Conservation (phyloP, 2,888 invertebrate genomes). For the Xestia c-nigrum region DNA sequence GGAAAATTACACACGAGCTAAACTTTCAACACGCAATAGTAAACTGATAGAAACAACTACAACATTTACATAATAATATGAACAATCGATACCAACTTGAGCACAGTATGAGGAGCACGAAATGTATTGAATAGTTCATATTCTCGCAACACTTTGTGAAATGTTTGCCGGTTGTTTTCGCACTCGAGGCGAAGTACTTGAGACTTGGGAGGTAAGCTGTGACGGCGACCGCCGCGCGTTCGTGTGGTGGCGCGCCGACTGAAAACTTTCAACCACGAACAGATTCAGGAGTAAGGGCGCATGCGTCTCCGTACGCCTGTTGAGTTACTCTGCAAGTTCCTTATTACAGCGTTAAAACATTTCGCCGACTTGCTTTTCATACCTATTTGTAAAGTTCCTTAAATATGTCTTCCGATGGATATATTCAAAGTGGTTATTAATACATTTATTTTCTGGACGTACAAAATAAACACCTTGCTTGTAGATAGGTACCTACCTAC, state of each 20-base stretch:
- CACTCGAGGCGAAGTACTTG: conserved; percentile 46
- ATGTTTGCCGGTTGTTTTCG: conserved; percentile 53
- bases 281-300: conserved; percentile 68
- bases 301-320: conserved; percentile 76
- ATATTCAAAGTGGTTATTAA: not conserved
- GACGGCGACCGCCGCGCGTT: conserved; percentile 64
- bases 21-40: conserved; percentile 79
- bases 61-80: conserved; percentile 62
- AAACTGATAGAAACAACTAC: conserved; percentile 63
- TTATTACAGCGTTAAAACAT: conserved; percentile 59
- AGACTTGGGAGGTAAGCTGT: conserved; percentile 13
- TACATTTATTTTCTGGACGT: not conserved
- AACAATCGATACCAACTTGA: conserved; percentile 82
- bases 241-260: conserved; percentile 69
- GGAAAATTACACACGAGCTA: conserved; percentile 79
- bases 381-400: conserved; percentile 28
- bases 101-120: conserved; percentile 82
- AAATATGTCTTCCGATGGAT: conserved; percentile 22
- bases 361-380: conserved; percentile 44
- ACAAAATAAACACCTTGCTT: not conserved
- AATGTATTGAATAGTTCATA: conserved; percentile 81
- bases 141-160: conserved; percentile 64
- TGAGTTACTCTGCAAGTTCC: conserved; percentile 71
- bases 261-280: conserved; percentile 71
- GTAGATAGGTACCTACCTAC: not conserved